Evolutionary conservation across 2,113 vertebrate genomes (phyloP).

Genomic region (Tor tambroides): DNA sequence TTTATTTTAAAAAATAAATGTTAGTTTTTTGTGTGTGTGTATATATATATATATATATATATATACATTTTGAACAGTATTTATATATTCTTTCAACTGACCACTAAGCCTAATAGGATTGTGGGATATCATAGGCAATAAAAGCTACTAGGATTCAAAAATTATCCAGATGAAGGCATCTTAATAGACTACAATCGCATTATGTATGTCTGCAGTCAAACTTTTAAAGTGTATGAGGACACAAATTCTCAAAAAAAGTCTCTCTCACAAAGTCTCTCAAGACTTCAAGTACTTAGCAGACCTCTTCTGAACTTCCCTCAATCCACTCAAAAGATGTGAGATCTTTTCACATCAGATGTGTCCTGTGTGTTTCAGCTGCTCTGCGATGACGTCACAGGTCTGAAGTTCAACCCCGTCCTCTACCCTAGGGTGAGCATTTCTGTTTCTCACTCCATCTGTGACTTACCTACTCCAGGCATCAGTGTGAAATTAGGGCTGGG

Average conservation of each 20-base stretch:
- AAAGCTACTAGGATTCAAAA: too few species aligned
- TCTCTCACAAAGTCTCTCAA: background rate
- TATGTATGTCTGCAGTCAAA: background rate
- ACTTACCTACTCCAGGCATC: conserved; percentile 23
- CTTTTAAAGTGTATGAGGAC: background rate
- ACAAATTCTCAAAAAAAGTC: background rate
- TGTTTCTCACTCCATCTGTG: conserved; percentile 35
- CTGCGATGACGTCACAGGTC: conserved; percentile 89
- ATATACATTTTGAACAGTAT: too few species aligned
- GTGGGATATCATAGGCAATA: too few species aligned
- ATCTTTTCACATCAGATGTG: background rate
- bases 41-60: too few species aligned
- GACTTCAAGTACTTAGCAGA: background rate
- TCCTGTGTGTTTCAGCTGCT: conserved; percentile 82
- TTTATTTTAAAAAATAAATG: too few species aligned
- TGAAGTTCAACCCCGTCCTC: conserved; percentile 91
- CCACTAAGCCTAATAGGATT: too few species aligned
- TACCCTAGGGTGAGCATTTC: conserved; percentile 90
- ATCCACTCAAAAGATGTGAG: background rate
- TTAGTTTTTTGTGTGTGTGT: too few species aligned
- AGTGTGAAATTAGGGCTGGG: conserved; percentile 4
- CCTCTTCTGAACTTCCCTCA: background rate
- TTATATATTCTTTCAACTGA: too few species aligned
- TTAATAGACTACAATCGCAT: too few species aligned
- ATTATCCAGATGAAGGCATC: too few species aligned